phyloP scores from a whole-genome alignment of 1,140 invertebrate genomes.

The Penaeus vannamei region DNA sequence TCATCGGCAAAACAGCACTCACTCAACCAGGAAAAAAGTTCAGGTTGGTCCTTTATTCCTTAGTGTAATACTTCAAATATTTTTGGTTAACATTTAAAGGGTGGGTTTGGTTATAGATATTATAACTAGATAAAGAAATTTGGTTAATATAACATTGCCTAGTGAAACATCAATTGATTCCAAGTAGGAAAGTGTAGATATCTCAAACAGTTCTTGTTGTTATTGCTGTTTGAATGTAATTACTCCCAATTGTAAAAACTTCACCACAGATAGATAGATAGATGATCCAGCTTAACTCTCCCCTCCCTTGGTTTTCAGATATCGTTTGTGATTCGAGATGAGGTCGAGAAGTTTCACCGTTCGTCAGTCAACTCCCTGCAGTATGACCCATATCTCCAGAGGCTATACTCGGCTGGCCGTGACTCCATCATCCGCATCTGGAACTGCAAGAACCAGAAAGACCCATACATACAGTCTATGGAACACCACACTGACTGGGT shows the following conservation, averaged over 20 bases:
- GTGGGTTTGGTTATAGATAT: too few species aligned
- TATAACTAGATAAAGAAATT: too few species aligned
- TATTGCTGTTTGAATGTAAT: too few species aligned
- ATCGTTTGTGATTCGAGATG: slow-evolving; percentile 98
- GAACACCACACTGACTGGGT: slow-evolving; percentile 99
- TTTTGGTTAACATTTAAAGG: too few species aligned
- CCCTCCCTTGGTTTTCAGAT: slow-evolving; percentile 78
- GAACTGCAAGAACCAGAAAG: slow-evolving; percentile 81
- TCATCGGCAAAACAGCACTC: slow-evolving; percentile 61
- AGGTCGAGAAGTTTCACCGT: slow-evolving; percentile 92
- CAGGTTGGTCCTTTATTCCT: slow-evolving; percentile 41
- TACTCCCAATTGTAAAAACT: background rate
- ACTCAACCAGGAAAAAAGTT: slow-evolving; percentile 60
- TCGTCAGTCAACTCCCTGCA: slow-evolving; percentile 97
- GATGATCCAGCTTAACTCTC: background rate
- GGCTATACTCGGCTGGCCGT: slow-evolving; percentile 96
- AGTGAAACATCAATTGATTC: too few species aligned
- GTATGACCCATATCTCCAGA: slow-evolving; percentile 87
- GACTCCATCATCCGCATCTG: slow-evolving; percentile 99
- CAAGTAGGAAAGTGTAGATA: too few species aligned
- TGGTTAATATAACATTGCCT: too few species aligned
- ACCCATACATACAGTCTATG: slow-evolving; percentile 94
- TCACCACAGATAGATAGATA: background rate
- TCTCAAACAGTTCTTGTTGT: too few species aligned
- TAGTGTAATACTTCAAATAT: too few species aligned